These are phyloP conservation scores for Aurelia aurita DNA, from an alignment of 30 jellyfish, hydroid and myxozoan genomes.

Conservation along the genomic window DNA sequence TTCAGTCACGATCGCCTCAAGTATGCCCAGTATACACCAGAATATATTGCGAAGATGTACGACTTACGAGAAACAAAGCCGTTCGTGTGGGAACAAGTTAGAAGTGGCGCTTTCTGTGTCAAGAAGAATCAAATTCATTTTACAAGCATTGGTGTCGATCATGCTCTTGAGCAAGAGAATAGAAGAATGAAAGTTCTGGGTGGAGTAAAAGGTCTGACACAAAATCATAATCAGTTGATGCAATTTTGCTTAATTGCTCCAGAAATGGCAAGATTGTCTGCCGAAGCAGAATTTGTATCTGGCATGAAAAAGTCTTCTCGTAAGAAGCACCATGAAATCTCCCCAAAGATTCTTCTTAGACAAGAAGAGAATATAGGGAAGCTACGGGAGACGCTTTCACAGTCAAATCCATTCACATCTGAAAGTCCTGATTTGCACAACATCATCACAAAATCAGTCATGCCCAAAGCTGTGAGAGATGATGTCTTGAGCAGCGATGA, in stretches of 20 bases:
- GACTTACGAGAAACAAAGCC: slow-evolving; percentile 45
- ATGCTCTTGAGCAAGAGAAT: slow-evolving; percentile 74
- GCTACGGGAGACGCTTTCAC: slow-evolving; percentile 57
- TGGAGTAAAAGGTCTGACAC: slow-evolving; percentile 47
- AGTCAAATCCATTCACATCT: slow-evolving; percentile 53
- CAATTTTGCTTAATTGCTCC: slow-evolving; percentile 32
- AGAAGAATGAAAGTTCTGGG: slow-evolving; percentile 37
- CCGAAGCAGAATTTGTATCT: slow-evolving; percentile 23
- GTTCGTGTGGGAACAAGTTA: slow-evolving; percentile 26
- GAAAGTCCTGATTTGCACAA: slow-evolving; percentile 50
- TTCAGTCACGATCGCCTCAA: slow-evolving; percentile 38
- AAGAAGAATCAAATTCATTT: slow-evolving; percentile 34
- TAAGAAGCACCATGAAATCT: slow-evolving; percentile 48
- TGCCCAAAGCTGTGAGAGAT: slow-evolving; percentile 43
- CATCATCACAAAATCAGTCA: slow-evolving; percentile 30
- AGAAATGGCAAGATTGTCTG: slow-evolving; percentile 29
- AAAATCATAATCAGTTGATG: slow-evolving; percentile 20
- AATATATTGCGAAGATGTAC: slow-evolving; percentile 39
- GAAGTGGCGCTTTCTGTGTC: slow-evolving; percentile 37
- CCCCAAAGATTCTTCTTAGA: slow-evolving; percentile 51
- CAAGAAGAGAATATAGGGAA: slow-evolving; percentile 56
- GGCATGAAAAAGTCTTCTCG: slow-evolving; percentile 41
- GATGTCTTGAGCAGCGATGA: slow-evolving; percentile 53
- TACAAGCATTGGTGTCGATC: slow-evolving; percentile 59
- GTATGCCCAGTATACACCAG: slow-evolving; percentile 44